Conservation (phyloP, 2,888 invertebrate species). For the Leptopilina myrica region DNA sequence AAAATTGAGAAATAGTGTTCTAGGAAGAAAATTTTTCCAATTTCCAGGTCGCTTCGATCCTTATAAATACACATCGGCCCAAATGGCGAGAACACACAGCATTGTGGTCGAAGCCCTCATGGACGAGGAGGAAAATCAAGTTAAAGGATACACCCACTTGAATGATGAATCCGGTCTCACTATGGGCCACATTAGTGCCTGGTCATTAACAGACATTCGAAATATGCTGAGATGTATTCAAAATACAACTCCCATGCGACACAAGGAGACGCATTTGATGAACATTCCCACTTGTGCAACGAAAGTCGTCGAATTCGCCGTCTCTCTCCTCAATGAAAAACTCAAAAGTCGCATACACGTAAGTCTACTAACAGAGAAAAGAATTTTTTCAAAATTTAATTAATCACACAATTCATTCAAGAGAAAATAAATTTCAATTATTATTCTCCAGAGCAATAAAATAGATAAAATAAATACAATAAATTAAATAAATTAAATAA, state of each 20-base stretch:
- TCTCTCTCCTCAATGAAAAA: slow-evolving; percentile 90
- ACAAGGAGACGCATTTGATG: slow-evolving; percentile 91
- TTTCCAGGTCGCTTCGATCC: slow-evolving; percentile 85
- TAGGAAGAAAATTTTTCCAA: slow-evolving; percentile 8
- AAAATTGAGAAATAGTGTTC: background rate
- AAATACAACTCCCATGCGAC: slow-evolving; percentile 93
- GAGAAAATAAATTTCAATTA: no score
- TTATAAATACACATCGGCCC: slow-evolving; percentile 85
- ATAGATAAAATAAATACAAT: no score
- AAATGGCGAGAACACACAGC: slow-evolving; percentile 91
- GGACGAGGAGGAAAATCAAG: slow-evolving; percentile 90
- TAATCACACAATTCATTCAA: background rate
- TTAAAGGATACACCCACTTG: slow-evolving; percentile 90
- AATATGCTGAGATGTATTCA: slow-evolving; percentile 88
- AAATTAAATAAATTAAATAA: no score
- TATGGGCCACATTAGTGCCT: slow-evolving; percentile 89
- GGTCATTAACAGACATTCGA: slow-evolving; percentile 88
- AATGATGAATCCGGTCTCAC: slow-evolving; percentile 90
- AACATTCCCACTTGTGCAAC: slow-evolving; percentile 90
- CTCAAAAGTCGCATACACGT: slow-evolving; percentile 88
- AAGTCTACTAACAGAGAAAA: slow-evolving; percentile 69
- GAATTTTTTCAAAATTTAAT: background rate
- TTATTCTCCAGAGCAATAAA: no score
- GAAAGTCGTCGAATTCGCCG: slow-evolving; percentile 89
- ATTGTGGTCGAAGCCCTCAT: slow-evolving; percentile 90